Percentiles rank a stretch among this genome's conserved stretches.
These are phyloP conservation scores for Leptura quadrifasciata DNA, from an alignment of 2,888 invertebrate species.

Conservation along the genomic window DNA sequence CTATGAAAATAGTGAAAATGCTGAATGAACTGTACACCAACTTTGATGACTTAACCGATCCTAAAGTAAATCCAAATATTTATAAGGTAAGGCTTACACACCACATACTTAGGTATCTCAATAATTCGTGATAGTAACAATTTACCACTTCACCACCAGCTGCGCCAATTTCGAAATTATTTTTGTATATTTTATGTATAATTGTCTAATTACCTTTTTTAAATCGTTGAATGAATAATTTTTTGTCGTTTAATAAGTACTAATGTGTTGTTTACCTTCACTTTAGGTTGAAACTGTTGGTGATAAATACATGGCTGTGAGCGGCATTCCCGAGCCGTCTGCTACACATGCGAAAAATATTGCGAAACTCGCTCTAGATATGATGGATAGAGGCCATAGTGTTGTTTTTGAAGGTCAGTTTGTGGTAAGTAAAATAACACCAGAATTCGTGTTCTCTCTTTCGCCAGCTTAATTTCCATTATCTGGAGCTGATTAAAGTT, in stretches of 20 bases:
- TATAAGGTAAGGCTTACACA: conserved; percentile 88
- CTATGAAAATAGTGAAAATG: conserved; percentile 97
- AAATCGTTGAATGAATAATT: too few relatives aligned
- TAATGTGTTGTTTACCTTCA: not conserved
- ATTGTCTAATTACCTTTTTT: too few relatives aligned
- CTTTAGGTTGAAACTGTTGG: conserved; percentile 96
- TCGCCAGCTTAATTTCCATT: too few relatives aligned
- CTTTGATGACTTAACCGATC: conserved; percentile 94
- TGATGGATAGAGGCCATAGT: conserved; percentile 95
- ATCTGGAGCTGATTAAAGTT: too few relatives aligned
- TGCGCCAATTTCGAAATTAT: too few relatives aligned
- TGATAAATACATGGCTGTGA: conserved; percentile 98
- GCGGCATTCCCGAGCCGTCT: conserved; percentile 94
- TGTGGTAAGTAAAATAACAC: conserved; percentile 79
- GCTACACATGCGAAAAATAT: conserved; percentile 93
- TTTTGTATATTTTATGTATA: too few relatives aligned
- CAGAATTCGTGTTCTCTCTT: too few relatives aligned
- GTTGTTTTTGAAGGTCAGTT: conserved; percentile 91
- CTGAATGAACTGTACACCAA: conserved; percentile 95
- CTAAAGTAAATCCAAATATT: conserved; percentile 93
- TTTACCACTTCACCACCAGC: too few relatives aligned
- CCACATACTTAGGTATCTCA: not conserved
- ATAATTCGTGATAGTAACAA: too few relatives aligned
- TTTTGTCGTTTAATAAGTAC: too few relatives aligned
- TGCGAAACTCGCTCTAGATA: conserved; percentile 91